Evolutionary conservation across 1,140 invertebrate genomes (phyloP).

Genomic region (Tetranychus cinnabarinus): DNA sequence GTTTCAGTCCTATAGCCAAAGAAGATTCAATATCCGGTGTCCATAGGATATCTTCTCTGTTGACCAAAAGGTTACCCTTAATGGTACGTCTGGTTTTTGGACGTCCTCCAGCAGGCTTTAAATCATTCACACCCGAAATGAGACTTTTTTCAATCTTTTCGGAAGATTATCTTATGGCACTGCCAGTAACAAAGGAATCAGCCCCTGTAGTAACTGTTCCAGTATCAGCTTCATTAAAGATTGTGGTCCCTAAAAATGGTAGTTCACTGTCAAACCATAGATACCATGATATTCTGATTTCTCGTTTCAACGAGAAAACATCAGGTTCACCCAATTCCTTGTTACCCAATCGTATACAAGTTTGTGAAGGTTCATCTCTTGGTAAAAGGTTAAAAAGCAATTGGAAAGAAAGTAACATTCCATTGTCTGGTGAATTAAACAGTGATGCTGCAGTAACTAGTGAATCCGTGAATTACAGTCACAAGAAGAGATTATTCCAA

Average conservation of each 20-base stretch:
- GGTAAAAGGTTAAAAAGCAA: slow-evolving; percentile 15
- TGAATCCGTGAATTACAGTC: too few species aligned
- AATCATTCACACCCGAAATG: slow-evolving; percentile 46
- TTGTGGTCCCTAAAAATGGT: slow-evolving; percentile 56
- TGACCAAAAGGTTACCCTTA: slow-evolving; percentile 62
- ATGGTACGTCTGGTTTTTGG: slow-evolving; percentile 73
- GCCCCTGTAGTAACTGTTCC: slow-evolving; percentile 44
- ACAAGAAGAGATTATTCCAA: too few species aligned
- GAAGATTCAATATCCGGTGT: slow-evolving; percentile 80
- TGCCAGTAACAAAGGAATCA: slow-evolving; percentile 33
- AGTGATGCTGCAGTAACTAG: too few species aligned
- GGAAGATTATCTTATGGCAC: slow-evolving; percentile 50
- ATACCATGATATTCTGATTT: slow-evolving; percentile 51
- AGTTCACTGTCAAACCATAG: slow-evolving; percentile 48
- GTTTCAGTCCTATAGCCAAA: slow-evolving; percentile 66
- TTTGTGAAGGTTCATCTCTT: slow-evolving; percentile 20
- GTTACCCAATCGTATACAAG: slow-evolving; percentile 50
- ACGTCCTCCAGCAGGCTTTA: slow-evolving; percentile 43
- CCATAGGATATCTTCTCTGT: slow-evolving; percentile 48
- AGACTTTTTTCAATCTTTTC: slow-evolving; percentile 57
- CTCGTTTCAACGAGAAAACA: slow-evolving; percentile 39
- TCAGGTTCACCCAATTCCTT: slow-evolving; percentile 37
- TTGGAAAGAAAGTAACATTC: neutral
- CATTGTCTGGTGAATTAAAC: too few species aligned
- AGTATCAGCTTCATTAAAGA: slow-evolving; percentile 54